A percentile compares a stretch with the other conserved stretches of the same genome.
Conservation (phyloP, 2,888 invertebrate genomes). For the Chelonus formosanus region DNA sequence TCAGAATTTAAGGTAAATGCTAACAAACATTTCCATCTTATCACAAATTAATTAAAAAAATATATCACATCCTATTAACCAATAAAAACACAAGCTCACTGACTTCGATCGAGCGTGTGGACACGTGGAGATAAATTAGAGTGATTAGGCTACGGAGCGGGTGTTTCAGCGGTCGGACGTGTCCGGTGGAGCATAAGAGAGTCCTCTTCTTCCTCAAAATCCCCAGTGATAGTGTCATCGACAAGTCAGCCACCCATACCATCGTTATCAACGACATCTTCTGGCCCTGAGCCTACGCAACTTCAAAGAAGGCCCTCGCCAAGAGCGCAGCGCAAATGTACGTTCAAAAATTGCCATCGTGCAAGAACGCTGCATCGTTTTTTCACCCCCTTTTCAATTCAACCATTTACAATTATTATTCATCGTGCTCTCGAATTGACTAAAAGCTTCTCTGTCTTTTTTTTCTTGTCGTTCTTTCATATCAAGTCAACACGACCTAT, state of each 20-base stretch:
- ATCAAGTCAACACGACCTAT: too few relatives aligned
- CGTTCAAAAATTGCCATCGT: constrained; percentile 45
- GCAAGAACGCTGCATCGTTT: constrained; percentile 19
- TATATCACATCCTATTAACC: too few relatives aligned
- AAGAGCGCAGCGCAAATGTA: constrained; percentile 58
- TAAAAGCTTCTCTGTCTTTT: constrained; percentile 21
- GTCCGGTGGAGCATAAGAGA: constrained; percentile 60
- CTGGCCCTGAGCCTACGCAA: constrained; percentile 56
- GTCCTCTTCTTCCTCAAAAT: constrained; percentile 48
- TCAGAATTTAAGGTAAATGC: constrained; percentile 8
- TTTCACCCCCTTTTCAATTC: neutral
- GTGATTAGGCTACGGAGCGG: constrained; percentile 46
- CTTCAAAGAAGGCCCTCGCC: constrained; percentile 57
- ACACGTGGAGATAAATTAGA: constrained; percentile 19
- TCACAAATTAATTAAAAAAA: neutral
- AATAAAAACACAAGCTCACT: neutral
- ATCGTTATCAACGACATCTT: constrained; percentile 58
- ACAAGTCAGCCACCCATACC: constrained; percentile 52
- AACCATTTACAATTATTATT: neutral
- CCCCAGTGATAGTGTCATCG: constrained; percentile 47
- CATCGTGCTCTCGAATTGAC: constrained; percentile 9
- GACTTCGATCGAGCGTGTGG: constrained; percentile 27
- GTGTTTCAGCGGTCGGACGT: constrained; percentile 60
- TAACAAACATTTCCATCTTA: too few relatives aligned
- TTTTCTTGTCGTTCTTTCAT: too few relatives aligned